Base-by-base conservation (phyloP, 2,888 invertebrate genomes). In the Ectobius pallidus region DNA sequence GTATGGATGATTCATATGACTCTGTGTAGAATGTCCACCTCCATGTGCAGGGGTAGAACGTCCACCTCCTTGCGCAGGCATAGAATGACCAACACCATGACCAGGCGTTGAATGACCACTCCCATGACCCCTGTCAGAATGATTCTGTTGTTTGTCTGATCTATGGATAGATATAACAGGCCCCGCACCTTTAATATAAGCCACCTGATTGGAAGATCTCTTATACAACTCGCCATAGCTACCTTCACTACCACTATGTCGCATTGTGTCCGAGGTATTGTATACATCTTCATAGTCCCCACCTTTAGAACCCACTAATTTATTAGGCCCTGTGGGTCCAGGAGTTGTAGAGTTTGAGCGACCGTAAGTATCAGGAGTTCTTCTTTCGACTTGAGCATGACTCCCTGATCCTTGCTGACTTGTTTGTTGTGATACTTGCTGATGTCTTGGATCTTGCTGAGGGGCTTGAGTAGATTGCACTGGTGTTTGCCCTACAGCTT, bases 331-430 rank as follows among this genome's bases (percentile, higher is more conserved):
- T 32, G 63, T 81, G 2, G 77, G 84, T 81, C 85, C 69, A 25
- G 75, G 67, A 14, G 73, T 73, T 14, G 73, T 46, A 34, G 73
- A 74, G 49, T 76, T 86, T 1, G 91, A 90, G 75, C 92, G 85
- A 1, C 93, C 92, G 79, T 94, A 94, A 14, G 92, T 92, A 79
- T 94, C 94, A 0, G 94, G 94, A 0, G 94, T 94, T 77, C 94
- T 86, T 77, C 94, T 87, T 80, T 94, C 94, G 27, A 86, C 79
- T 27, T 61, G 42, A 77, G 77, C 71, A 78, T 80, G 81, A 77
- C 78, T 58, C 6, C 30, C 58, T 18, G 46, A 18, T 25, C 34
- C 46, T 62, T n/a, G 65, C 61, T 27, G 65, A 4, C 3, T 9
- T 20, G 16, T 6, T 20, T 63, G 63, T 16, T 55, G 55, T 27